phyloP scores from a whole-genome alignment of 2,113 vertebrate genomes.

The Colossoma macropomum region DNA sequence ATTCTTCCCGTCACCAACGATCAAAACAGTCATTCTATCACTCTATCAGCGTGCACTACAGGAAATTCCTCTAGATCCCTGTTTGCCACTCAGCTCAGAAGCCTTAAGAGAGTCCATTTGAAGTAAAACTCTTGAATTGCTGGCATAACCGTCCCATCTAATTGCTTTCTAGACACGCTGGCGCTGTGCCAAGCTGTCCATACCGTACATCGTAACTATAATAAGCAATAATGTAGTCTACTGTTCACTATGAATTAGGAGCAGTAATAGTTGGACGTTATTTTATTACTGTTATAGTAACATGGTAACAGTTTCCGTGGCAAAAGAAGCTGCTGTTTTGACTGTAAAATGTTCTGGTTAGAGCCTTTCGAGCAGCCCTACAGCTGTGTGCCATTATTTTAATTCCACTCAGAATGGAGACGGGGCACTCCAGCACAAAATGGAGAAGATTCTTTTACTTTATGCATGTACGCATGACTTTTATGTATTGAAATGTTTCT shows the following conservation, averaged over 20 bases:
- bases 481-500: slow-evolving; percentile 17
- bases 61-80: slow-evolving; percentile 64
- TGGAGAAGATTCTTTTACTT: slow-evolving; percentile 23
- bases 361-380: not conserved
- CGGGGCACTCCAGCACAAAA: slow-evolving; percentile 19
- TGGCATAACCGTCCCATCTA: not conserved
- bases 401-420: slow-evolving; percentile 38
- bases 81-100: not conserved
- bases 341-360: not conserved
- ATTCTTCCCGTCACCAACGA: slow-evolving; percentile 61
- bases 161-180: not conserved
- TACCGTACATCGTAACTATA: not conserved
- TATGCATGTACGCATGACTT: slow-evolving; percentile 48
- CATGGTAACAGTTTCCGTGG: not conserved
- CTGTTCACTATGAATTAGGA: not conserved
- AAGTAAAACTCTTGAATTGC: not conserved
- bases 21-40: slow-evolving; percentile 71
- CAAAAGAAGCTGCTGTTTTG: not conserved
- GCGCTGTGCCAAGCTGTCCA: slow-evolving; percentile 3
- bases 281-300: not conserved
- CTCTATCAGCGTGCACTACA: slow-evolving; percentile 60
- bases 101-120: not conserved
- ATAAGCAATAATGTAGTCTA: not conserved
- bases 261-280: not conserved
- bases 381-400: not conserved